Conservation (phyloP, 64 coral and sea anemone species). For the Orbicella faveolata region DNA sequence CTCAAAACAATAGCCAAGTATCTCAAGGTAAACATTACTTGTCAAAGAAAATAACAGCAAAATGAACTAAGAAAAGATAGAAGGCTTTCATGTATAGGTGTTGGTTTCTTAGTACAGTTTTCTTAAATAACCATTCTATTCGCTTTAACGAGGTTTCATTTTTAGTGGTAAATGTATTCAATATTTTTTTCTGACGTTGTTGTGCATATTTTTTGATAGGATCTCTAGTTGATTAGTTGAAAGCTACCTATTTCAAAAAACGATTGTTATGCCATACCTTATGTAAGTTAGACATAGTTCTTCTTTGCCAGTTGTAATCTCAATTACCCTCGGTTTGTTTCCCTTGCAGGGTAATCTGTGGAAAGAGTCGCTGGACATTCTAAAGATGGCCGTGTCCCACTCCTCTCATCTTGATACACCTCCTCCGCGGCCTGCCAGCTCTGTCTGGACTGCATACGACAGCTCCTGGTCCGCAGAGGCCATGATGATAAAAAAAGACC, state of each 20-base stretch:
- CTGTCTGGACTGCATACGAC: constrained; percentile 79
- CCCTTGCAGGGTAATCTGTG: constrained; percentile 75
- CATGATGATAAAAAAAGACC: constrained; percentile 76
- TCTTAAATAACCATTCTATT: too few relatives aligned
- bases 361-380: constrained; percentile 93
- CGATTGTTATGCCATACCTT: too few relatives aligned
- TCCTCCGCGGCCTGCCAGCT: constrained; percentile 75
- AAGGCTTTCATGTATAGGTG: not conserved
- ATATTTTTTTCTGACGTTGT: too few relatives aligned
- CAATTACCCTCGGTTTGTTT: not conserved
- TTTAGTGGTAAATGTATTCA: too few relatives aligned
- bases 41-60: not conserved
- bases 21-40: constrained; percentile 72
- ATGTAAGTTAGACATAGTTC: too few relatives aligned
- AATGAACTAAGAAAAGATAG: not conserved
- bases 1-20: constrained; percentile 93
- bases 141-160: too few relatives aligned
- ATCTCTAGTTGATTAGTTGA: too few relatives aligned
- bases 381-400: constrained; percentile 91
- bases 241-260: too few relatives aligned
- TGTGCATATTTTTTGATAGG: too few relatives aligned
- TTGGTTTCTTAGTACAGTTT: too few relatives aligned
- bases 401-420: constrained; percentile 92
- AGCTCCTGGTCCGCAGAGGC: constrained; percentile 92
- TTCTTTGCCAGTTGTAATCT: not conserved